These are phyloP conservation scores for Spea bombifrons DNA, from an alignment of 2,113 vertebrate species.

Conservation along the genomic window DNA sequence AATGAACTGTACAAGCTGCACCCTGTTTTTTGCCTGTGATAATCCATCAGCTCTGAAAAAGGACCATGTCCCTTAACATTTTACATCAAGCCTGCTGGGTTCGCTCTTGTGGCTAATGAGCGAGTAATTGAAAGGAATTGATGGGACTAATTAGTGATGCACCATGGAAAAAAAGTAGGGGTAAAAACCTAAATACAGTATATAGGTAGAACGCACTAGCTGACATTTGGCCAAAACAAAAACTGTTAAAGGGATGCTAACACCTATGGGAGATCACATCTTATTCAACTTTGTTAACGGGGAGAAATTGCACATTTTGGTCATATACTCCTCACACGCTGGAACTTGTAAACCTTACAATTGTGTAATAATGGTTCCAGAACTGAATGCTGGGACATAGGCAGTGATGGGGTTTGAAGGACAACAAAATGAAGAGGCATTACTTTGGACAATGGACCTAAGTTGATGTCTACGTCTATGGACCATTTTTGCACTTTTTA, in stretches of 20 bases:
- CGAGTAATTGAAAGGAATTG: conserved; percentile 43
- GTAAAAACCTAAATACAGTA: conserved; percentile 9
- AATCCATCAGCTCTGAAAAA: conserved; percentile 6
- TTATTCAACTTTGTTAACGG: too few relatives aligned
- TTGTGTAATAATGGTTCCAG: too few relatives aligned
- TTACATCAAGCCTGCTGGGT: conserved; percentile 25
- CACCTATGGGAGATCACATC: too few relatives aligned
- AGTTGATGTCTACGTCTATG: too few relatives aligned
- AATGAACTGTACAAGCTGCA: background rate
- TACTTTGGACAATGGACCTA: too few relatives aligned
- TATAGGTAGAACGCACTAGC: conserved; percentile 24
- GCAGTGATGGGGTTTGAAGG: too few relatives aligned
- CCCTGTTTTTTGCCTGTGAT: background rate
- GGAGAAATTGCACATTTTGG: too few relatives aligned
- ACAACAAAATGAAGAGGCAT: too few relatives aligned
- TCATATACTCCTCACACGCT: too few relatives aligned
- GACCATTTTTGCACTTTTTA: too few relatives aligned
- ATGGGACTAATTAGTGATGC: conserved; percentile 41
- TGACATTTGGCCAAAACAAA: background rate
- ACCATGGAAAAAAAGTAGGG: conserved; percentile 11
- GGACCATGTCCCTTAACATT: conserved; percentile 6
- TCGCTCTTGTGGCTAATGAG: conserved; percentile 14
- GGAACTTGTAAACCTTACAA: too few relatives aligned
- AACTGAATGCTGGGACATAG: too few relatives aligned
- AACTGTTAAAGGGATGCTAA: background rate